These are phyloP conservation scores for Borostomias antarcticus DNA, from an alignment of 2,797 vertebrate genomes.

Conservation along the genomic window DNA sequence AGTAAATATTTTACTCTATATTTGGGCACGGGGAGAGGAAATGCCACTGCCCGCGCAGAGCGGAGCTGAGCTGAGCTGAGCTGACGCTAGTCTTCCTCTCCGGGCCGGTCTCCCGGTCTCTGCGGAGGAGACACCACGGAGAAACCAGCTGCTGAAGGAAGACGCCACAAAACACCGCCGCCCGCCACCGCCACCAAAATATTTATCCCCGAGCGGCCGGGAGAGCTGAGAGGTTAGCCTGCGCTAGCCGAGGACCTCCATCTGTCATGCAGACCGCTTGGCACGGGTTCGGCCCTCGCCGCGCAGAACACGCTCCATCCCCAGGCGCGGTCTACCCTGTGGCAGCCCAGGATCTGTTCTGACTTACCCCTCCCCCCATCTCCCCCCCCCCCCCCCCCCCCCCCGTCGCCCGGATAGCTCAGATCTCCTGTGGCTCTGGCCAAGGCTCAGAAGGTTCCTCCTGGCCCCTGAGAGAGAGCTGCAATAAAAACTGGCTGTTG, in stretches of 20 bases:
- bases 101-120: too few relatives aligned
- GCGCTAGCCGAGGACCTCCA: conserved; percentile 27
- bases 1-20: conserved; percentile 44
- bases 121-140: neutral
- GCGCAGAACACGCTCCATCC: conserved; percentile 10
- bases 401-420: conserved; percentile 43
- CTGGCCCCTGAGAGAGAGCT: conserved; percentile 46
- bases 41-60: conserved; percentile 38
- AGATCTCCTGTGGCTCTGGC: conserved; percentile 63
- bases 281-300: conserved; percentile 9
- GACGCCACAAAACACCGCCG: conserved; percentile 41
- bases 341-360: neutral
- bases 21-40: conserved; percentile 40
- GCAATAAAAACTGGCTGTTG: conserved; percentile 51
- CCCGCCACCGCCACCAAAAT: conserved; percentile 49
- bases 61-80: conserved; percentile 13
- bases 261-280: conserved; percentile 32
- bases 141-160: conserved; percentile 17
- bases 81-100: neutral
- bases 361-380: conserved; percentile 14
- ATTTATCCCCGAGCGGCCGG: conserved; percentile 51
- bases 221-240: conserved; percentile 33
- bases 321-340: conserved; percentile 20
- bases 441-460: conserved; percentile 57
- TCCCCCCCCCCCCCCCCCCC: too few relatives aligned